A percentile compares a stretch with the other conserved stretches of the same genome.
Evolutionary conservation across 1,140 invertebrate species (phyloP).

Genomic region (Heliconius hewitsoni): DNA sequence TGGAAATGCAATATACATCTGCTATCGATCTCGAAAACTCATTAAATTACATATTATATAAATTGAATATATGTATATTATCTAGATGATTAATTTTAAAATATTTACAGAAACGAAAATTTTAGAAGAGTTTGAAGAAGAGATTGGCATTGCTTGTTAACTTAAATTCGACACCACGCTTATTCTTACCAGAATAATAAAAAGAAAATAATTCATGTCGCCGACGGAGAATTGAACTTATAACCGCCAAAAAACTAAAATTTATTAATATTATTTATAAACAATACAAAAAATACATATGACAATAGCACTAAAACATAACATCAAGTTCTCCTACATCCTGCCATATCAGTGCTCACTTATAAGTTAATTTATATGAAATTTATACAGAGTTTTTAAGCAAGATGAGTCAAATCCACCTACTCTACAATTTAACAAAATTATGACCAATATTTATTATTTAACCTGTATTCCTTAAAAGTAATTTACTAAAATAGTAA

Average conservation of each 20-base stretch:
- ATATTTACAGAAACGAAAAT: too few relatives aligned
- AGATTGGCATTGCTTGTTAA: too few relatives aligned
- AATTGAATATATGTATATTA: too few relatives aligned
- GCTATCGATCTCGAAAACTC: too few relatives aligned
- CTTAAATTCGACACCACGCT: too few relatives aligned
- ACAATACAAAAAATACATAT: not conserved
- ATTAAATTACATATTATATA: too few relatives aligned
- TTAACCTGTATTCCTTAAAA: not conserved
- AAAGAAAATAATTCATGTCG: too few relatives aligned
- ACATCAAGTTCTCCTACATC: constrained; percentile 33
- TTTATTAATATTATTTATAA: not conserved
- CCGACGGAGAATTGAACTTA: too few relatives aligned
- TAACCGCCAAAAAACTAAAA: not conserved
- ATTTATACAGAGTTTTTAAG: not conserved
- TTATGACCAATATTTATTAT: not conserved
- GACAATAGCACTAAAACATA: not conserved
- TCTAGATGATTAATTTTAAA: too few relatives aligned
- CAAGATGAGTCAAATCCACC: constrained; percentile 4
- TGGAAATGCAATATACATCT: too few relatives aligned
- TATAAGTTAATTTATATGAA: constrained; percentile 10
- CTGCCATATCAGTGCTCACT: constrained; percentile 15
- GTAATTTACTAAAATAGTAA: not conserved
- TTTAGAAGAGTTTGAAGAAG: too few relatives aligned
- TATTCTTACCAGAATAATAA: too few relatives aligned
- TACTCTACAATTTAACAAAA: not conserved